These are phyloP conservation scores for Eulemur mongoz DNA, from an alignment of 2,797 vertebrate genomes.

Conservation along the genomic window DNA sequence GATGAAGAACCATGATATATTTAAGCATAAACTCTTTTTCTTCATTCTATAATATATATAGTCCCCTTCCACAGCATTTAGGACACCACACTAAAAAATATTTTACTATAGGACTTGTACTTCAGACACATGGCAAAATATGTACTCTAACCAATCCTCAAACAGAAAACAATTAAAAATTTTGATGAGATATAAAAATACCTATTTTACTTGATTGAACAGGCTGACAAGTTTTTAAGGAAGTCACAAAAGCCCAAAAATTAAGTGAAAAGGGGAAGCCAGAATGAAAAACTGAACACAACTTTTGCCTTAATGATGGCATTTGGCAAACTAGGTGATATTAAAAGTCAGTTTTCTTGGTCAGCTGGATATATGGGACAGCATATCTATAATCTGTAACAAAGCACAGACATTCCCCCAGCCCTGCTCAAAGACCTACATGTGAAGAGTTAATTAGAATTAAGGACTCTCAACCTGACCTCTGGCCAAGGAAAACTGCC, in stretches of 20 bases:
- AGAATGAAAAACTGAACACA: neutral
- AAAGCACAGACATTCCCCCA: neutral
- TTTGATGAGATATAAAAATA: neutral
- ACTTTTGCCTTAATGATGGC: neutral
- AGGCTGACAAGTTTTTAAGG: neutral
- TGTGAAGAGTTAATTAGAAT: neutral
- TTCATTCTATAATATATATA: neutral
- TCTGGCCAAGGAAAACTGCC: neutral
- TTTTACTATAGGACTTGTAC: neutral
- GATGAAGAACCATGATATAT: neutral
- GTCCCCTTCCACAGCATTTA: neutral
- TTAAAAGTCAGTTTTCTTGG: neutral
- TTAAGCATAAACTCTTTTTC: neutral
- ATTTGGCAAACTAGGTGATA: neutral
- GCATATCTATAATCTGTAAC: neutral
- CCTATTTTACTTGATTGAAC: neutral
- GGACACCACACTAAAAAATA: neutral
- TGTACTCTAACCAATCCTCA: neutral
- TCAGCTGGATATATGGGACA: neutral
- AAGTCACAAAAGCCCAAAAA: constrained; percentile 13
- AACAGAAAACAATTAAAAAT: neutral
- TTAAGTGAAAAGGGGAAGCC: neutral
- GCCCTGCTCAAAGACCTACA: neutral
- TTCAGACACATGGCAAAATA: neutral
- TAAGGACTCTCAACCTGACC: neutral